Base-by-base conservation (phyloP, 2,797 vertebrate species). In the Aphelocoma californica region DNA sequence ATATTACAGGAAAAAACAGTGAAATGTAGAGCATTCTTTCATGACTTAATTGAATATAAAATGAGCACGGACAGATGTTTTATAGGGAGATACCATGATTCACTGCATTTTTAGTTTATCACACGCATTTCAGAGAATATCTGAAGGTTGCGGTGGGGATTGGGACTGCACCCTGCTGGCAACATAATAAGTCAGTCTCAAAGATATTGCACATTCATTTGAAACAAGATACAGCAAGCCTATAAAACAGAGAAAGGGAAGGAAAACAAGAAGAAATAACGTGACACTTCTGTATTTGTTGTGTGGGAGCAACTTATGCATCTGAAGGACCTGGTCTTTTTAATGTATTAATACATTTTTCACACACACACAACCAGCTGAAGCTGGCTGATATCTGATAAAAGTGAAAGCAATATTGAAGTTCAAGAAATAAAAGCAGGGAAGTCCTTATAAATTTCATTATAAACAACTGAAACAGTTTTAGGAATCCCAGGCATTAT, bases 181-280 rank as follows among this genome's bases (percentile, higher is more conserved):
- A 95, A 77, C 12, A 28, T 34, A 86, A 14, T 48, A 65, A 85
- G 15, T 72, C n/a, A 62, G 48, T 57, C 56, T 71, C 53, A 92
- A 84, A 88, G 48, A 89, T 14, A 88, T 9, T 56, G 54, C 51
- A 88, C 60, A 19, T 87, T 88, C 28, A 36, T 85, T 80, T 93
- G 45, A 86, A 91, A 93, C 67, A 77, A 97, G 83, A 92, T 26
- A 64, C 14, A 90, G 80, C 67, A 87, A 88, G 78, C 19, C 66
- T 53, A 15, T 25, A 40, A 81, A 92, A 75, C 6, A 48, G 12
- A 85, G 34, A 80, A 75, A 75, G 15, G 10, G 18, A 81, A 79
- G 24, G 38, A 66, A 86, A 69, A 71, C 10, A 71, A 44, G 50
- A 88, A 58, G 18, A 92, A 94, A 70, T 47, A 67, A 87, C 15